phyloP scores from a whole-genome alignment of 1,140 invertebrate species.

The Drosophila malerkotliana region DNA sequence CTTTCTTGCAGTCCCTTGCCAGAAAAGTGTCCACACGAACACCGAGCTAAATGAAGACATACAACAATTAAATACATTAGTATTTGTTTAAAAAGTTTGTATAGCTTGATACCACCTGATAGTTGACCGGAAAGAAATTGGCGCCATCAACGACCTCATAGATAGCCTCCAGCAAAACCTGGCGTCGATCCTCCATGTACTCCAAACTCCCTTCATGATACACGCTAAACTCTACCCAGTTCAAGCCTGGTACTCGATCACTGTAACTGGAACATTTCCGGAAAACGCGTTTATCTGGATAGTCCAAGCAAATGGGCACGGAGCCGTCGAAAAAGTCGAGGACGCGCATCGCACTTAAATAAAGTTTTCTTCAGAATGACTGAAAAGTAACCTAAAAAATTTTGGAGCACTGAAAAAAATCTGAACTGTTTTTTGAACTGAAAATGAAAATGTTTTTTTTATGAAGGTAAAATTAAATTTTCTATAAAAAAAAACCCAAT shows the following conservation, averaged over 20 bases:
- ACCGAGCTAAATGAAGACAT: slow-evolving; percentile 8
- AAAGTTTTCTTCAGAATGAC: not conserved
- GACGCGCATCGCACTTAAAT: slow-evolving; percentile 21
- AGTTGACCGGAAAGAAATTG: slow-evolving; percentile 55
- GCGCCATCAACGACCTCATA: slow-evolving; percentile 49
- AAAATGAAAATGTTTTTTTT: not conserved
- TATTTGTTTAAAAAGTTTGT: not conserved
- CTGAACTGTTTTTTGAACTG: too few species aligned
- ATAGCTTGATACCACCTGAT: slow-evolving; percentile 33
- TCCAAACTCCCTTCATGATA: slow-evolving; percentile 41
- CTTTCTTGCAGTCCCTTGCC: slow-evolving; percentile 48
- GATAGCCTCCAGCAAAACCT: slow-evolving; percentile 45
- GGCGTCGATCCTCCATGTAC: slow-evolving; percentile 16
- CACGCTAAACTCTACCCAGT: slow-evolving; percentile 54
- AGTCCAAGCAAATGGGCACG: slow-evolving; percentile 47
- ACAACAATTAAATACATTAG: not conserved
- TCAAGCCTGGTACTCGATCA: slow-evolving; percentile 26
- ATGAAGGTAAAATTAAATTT: too few species aligned
- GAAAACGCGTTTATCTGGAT: slow-evolving; percentile 24
- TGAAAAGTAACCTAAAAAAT: not conserved
- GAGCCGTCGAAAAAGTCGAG: slow-evolving; percentile 39
- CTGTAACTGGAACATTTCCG: slow-evolving; percentile 36
- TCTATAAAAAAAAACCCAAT: too few species aligned
- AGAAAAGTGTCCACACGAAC: slow-evolving; percentile 46
- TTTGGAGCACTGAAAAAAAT: not conserved